A percentile compares a stretch with the other conserved stretches of the same genome.
phyloP scores from a whole-genome alignment of 2,888 invertebrate genomes.

The Brachypterus glaber region DNA sequence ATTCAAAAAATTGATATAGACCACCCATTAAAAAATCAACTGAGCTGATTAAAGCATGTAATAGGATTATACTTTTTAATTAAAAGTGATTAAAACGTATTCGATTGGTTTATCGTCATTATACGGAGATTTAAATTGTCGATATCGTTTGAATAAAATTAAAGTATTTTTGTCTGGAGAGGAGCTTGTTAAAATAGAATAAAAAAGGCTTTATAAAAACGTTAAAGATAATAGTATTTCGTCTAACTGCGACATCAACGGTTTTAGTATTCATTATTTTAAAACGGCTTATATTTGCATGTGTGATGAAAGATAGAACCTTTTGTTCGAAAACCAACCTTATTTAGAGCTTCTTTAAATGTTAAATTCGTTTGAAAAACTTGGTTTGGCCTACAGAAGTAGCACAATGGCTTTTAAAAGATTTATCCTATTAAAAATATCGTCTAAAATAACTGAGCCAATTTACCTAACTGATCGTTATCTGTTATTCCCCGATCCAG shows the following conservation, averaged over 20 bases:
- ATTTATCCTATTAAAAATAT: slow-evolving; percentile 40
- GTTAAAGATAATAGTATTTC: slow-evolving; percentile 22
- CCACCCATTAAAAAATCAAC: too few species aligned
- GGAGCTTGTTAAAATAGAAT: slow-evolving; percentile 18
- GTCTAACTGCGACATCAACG: slow-evolving; percentile 37
- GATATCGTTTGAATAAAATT: too few species aligned
- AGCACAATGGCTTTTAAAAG: slow-evolving; percentile 36
- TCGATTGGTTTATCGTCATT: too few species aligned
- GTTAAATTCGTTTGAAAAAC: slow-evolving; percentile 11
- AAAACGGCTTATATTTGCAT: slow-evolving; percentile 35
- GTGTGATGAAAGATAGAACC: slow-evolving; percentile 29
- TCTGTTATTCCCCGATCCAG: slow-evolving; percentile 34
- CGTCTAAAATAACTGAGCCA: slow-evolving; percentile 37
- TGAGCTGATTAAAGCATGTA: too few species aligned
- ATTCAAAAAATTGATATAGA: too few species aligned
- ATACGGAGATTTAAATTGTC: too few species aligned
- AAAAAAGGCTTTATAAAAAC: slow-evolving; percentile 18
- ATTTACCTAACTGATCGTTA: slow-evolving; percentile 40
- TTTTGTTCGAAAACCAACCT: slow-evolving; percentile 19
- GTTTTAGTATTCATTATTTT: slow-evolving; percentile 40
- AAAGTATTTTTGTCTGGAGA: slow-evolving; percentile 1
- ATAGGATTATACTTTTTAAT: too few species aligned
- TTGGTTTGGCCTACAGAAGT: slow-evolving; percentile 32
- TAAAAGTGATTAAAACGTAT: too few species aligned
- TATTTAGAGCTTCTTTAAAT: slow-evolving; percentile 14